Base-by-base conservation (phyloP, 2,888 invertebrate genomes). In the Oligia fasciuncula region DNA sequence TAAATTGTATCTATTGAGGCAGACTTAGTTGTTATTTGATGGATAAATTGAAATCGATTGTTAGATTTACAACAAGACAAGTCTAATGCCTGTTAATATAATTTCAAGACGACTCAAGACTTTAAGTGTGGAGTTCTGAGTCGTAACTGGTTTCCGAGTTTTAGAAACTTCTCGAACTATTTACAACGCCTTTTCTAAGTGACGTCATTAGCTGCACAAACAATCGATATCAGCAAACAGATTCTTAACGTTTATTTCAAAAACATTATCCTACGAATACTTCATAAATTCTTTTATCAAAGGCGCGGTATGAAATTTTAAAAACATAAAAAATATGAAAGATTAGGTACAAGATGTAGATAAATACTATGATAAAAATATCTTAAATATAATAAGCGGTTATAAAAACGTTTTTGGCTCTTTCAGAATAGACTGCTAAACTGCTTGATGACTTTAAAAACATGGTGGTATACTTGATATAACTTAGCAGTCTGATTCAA, bases 311-410 rank as follows among this genome's bases (percentile, higher is more conserved):
- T 69, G 87, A 85, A 79, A 77, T 69, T 70, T 68, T 8, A 66
- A 69, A 82, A 85, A 78, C 66, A 74, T 69, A 83, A 79, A 81
- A 81, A 76, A 74, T 51, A n/a, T 46, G 63, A 77, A 77, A 77
- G 63, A 75, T 86, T 78, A 88, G 88, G 86, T 88, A 88, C 88
- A 84, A 81, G 75, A 79, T 88, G 87, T 87, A 87, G 88, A 81
- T 88, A 88, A 88, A 86, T 88, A 88, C 72, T 84, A 84, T 83
- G 60, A 80, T 73, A 88, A 88, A 87, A 83, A 85, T 87, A 86
- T 81, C 86, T 88, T 87, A 88, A 85, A 83, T 81, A 76, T 78
- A 86, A 51, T 79, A 88, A 88, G 88, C 86, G 76, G 77, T 83
- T 88, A 88, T 85, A 85, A 88, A 88, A 88, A 85, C 78, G 63